Conservation (phyloP, 2,113 vertebrate genomes). For the Thoracochromis brauschi region DNA sequence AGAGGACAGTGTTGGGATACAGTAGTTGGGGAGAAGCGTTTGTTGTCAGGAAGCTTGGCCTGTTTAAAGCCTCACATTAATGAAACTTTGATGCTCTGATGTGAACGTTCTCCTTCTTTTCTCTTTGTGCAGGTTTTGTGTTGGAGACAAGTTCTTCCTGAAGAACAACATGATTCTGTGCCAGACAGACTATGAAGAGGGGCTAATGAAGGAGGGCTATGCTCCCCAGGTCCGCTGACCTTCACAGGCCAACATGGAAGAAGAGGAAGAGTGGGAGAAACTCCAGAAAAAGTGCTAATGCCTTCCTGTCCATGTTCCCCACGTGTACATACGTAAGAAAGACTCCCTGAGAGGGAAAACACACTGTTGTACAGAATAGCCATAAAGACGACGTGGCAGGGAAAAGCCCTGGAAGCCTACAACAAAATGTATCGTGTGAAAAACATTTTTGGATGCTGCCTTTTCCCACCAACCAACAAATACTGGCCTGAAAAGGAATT, state of each 20-base stretch:
- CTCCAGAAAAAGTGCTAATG: constrained; percentile 80
- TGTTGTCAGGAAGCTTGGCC: not conserved
- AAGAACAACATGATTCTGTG: constrained; percentile 99
- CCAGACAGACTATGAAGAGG: constrained; percentile 99
- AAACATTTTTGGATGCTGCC: constrained; percentile 34
- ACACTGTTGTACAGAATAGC: constrained; percentile 83
- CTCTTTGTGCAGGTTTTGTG: constrained; percentile 86
- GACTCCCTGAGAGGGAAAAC: constrained; percentile 39
- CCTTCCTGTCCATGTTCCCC: constrained; percentile 71
- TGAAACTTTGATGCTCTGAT: not conserved
- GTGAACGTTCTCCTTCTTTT: not conserved
- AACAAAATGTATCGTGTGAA: not conserved
- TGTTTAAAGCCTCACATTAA: not conserved
- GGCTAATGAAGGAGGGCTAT: constrained; percentile 98
- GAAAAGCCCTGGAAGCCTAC: not conserved
- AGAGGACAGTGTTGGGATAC: not conserved
- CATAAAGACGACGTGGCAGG: constrained; percentile 68
- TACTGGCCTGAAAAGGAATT: constrained; percentile 17
- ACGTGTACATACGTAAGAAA: constrained; percentile 60
- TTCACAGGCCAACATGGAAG: not conserved
- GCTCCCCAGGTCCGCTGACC: constrained; percentile 94
- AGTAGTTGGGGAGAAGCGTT: not conserved
- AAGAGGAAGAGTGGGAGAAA: constrained; percentile 32
- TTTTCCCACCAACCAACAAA: constrained; percentile 1
- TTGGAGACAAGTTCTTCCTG: constrained; percentile 99